Base-by-base conservation (phyloP, 2,888 invertebrate genomes). In the Pandemis corylana region DNA sequence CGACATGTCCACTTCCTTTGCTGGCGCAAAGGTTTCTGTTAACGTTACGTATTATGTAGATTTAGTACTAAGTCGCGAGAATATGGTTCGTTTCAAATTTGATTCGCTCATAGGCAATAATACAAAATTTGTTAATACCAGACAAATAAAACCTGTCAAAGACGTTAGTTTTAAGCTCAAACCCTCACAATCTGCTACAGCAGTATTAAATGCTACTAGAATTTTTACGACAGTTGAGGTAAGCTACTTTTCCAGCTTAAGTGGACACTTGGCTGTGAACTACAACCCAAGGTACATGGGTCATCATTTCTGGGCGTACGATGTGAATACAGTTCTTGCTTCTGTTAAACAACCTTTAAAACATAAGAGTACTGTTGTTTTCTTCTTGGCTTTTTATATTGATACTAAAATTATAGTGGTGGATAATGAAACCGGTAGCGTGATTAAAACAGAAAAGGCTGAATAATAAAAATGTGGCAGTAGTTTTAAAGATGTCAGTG, bases 231-330 rank as follows among this genome's bases (percentile, higher is more conserved):
- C 28, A 3, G 65, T 82, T 5, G 68, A 78, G 41, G 65, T 83
- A 7, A 9, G 2, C 4, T 56, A 56, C 20, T 72, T 71, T 36
- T 79, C 81, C 0, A 72, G 13, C 41, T 63, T 83, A 5, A 63
- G 56, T 5, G 83, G 84, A 10, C 4, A 61, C 1, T 77, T 80
- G 0, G 79, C 78, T n/a, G 77, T 72, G 5, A 81, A 83, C 68
- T 82, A 79, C 41, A n/a, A 61, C 2, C 49, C 53, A 0, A 71
- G 13, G 36, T 71, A 70, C 36, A 15, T 71, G 0, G 80, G 75
- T 2, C 82, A 81, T 71, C 74, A 80, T 73, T 83, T 80, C 71
- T 83, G 83, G 83, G 70, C 71, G 7, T 78, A 77, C 15, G 78
- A 78, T n/a, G 71, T 83, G 0, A 74, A 76, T 0, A 36, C 13